Base-by-base conservation (phyloP, 2,888 invertebrate genomes). In the Craniophora ligustri region DNA sequence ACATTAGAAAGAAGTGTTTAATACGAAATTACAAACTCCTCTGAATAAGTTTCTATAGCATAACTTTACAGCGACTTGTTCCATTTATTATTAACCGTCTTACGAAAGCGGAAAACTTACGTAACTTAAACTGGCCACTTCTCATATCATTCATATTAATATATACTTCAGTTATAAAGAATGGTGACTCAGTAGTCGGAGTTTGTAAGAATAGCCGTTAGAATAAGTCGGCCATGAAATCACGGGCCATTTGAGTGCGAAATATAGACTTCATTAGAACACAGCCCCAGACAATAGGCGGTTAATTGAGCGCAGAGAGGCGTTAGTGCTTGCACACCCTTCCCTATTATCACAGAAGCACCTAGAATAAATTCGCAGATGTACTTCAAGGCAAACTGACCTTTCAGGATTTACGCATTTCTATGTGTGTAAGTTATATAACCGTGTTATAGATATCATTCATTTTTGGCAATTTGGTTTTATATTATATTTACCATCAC, bases 291-390 rank as follows among this genome's bases (percentile, higher is more conserved):
- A 66, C 61, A 69, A 73, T 63, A 58, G 41, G 21, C 13, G 50
- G 40, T 60, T 64, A 69, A 76, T 71, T 62, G 60, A 62, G 69
- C 59, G 59, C 46, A 63, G 47, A 31, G 30, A 45, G 38, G 36
- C 38, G 18, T 49, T 41, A 38, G 34, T 34, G 18, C 48, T 55
- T 19, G 44, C 48, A 28, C 53, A 15, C 13, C 45, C 35, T 44
- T 30, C 19, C 10, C 40, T 47, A 47, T 42, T 42, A 49, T 19
- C 47, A 26, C 16, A 31, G 48, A 45, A 54, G 21, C 6, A 45
- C 41, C 44, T 30, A n/a, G 11, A 35, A 46, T 54, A 35, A 49
- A 38, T 53, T 48, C 45, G 48, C 30, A 21, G 34, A 32, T 19
- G n/a, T 48, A 36, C 8, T 4, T 11, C 14, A 14, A 14, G 28